A percentile compares a stretch with the other conserved stretches of the same genome.
Conservation (phyloP, 2,113 vertebrate species). For the Onychostoma macrolepis region DNA sequence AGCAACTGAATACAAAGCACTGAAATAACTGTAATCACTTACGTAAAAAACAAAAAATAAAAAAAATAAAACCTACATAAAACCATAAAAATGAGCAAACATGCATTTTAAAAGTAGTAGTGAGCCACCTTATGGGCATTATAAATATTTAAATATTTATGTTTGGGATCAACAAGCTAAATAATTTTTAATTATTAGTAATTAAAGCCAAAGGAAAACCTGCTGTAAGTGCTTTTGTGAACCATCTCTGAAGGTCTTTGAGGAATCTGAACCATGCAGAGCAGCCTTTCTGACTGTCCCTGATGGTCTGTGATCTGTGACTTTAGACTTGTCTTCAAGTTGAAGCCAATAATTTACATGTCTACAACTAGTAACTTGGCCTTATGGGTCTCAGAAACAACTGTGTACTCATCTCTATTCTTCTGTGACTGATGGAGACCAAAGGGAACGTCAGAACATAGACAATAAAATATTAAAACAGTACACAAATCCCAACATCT, state of each 20-base stretch:
- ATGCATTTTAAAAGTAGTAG: constrained; percentile 38
- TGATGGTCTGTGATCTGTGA: not conserved
- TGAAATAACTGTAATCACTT: not conserved
- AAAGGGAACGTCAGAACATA: not conserved
- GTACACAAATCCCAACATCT: not conserved
- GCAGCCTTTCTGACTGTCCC: not conserved
- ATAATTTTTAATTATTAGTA: not conserved
- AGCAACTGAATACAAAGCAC: not conserved
- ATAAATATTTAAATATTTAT: not conserved
- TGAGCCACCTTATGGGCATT: constrained; percentile 72
- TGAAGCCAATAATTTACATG: constrained; percentile 12
- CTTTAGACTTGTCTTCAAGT: not conserved
- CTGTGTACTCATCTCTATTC: not conserved
- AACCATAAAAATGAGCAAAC: not conserved
- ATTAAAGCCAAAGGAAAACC: not conserved
- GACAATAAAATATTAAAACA: not conserved
- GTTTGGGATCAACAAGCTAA: not conserved
- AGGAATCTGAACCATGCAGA: constrained; percentile 43
- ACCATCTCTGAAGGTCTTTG: not conserved
- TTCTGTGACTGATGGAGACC: not conserved
- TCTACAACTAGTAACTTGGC: not conserved
- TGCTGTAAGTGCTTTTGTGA: not conserved
- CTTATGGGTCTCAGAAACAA: constrained; percentile 13
- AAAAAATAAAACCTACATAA: too few relatives aligned
- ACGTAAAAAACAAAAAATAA: too few relatives aligned